phyloP scores from a whole-genome alignment of 2,888 invertebrate genomes.

The Melangyna quadrimaculata region DNA sequence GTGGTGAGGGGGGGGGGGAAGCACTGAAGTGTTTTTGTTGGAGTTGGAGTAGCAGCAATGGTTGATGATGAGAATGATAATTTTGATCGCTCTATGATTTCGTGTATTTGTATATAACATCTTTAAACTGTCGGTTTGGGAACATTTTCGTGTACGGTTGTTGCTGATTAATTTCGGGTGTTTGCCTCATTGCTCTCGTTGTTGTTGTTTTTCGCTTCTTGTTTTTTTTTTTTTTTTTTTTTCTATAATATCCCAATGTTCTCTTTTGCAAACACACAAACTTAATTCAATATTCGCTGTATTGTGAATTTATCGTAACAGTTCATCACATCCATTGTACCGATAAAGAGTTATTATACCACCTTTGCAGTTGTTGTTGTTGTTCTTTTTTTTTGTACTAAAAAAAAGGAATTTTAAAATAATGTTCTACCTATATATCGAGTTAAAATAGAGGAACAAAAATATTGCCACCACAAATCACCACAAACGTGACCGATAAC shows the following conservation, averaged over 20 bases:
- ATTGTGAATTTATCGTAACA: conserved; percentile 48
- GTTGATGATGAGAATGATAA: conserved; percentile 71
- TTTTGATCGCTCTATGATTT: conserved; percentile 71
- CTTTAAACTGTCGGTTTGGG: conserved; percentile 71
- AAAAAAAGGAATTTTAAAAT: not conserved
- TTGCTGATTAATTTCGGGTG: conserved; percentile 68
- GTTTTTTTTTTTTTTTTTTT: not conserved
- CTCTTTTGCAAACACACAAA: conserved; percentile 52
- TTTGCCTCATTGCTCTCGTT: conserved; percentile 59
- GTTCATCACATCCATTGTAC: conserved; percentile 47
- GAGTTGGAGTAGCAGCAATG: conserved; percentile 60
- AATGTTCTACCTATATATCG: not conserved
- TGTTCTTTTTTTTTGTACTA: not conserved
- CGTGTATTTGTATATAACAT: conserved; percentile 70
- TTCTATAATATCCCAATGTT: conserved; percentile 28
- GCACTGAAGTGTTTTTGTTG: not conserved
- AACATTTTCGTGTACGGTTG: conserved; percentile 69
- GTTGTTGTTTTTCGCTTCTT: not conserved
- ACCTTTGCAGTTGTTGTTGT: not conserved
- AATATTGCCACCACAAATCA: conserved; percentile 17
- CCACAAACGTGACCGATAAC: conserved; percentile 2
- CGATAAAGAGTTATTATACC: conserved; percentile 49
- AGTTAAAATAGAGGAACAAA: not conserved
- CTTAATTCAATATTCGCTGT: conserved; percentile 33
- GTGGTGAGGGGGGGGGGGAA: too few relatives aligned